A percentile compares a stretch with the other conserved stretches of the same genome.
Conservation (phyloP, 2,888 invertebrate genomes). For the Coronaproctus castanopsis region DNA sequence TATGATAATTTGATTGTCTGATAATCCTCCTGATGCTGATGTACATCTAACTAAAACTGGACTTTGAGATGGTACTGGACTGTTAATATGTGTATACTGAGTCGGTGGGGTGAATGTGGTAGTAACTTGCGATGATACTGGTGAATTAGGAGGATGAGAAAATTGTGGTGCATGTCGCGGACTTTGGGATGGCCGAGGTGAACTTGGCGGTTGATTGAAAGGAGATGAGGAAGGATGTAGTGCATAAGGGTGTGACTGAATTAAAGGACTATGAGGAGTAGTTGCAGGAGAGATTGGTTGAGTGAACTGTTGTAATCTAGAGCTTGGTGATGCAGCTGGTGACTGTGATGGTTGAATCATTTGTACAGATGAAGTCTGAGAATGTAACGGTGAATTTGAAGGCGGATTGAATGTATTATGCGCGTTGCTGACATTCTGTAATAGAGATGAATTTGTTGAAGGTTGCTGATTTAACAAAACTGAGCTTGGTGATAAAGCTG, state of each 20-base stretch:
- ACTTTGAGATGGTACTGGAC: conserved; percentile 26
- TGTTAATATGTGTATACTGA: conserved; percentile 20
- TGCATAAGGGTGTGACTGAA: conserved; percentile 12
- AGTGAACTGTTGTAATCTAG: conserved; percentile 18
- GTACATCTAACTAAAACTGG: conserved; percentile 30
- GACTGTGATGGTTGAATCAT: not conserved
- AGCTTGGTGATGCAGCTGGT: not conserved
- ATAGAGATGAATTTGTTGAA: not conserved
- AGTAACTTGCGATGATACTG: conserved; percentile 15
- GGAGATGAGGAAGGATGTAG: conserved; percentile 11
- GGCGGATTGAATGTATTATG: conserved; percentile 3
- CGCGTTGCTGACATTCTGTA: not conserved
- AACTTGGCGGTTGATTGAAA: conserved; percentile 15
- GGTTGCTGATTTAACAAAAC: not conserved
- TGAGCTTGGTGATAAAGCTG: not conserved
- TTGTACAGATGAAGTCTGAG: conserved; percentile 1
- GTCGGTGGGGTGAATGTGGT: conserved; percentile 23
- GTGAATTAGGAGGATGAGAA: conserved; percentile 25
- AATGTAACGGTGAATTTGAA: conserved; percentile 3
- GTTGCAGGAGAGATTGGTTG: conserved; percentile 34
- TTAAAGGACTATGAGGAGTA: conserved; percentile 23
- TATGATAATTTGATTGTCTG: conserved; percentile 3
- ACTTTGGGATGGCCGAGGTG: conserved; percentile 18
- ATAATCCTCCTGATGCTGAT: conserved; percentile 27
- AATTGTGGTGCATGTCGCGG: conserved; percentile 16